Evolutionary conservation across 1,140 invertebrate species (phyloP), one percentile per base, ranked within the genome.

Genomic region (honey bee (Apis mellifera)): DNA sequence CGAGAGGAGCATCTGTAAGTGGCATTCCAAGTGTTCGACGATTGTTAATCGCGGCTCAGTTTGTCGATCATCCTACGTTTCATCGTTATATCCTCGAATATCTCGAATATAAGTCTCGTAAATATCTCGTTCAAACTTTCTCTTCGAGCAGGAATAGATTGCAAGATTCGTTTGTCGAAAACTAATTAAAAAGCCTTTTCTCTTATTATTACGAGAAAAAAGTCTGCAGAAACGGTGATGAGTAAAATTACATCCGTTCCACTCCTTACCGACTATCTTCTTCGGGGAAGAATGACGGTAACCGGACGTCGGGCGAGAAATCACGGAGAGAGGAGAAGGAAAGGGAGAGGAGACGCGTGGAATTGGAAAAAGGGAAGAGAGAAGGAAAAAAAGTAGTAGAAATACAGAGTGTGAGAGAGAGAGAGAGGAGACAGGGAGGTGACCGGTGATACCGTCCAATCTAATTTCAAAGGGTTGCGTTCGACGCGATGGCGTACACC

Each of bases 381-480:
- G 69, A 54, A 59, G 32, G n/a, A n/a, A 26, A 73, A 74, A 60
- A 64, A 42, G 4, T 42, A 80, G 65, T 82, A 64, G 50, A 57
- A 52, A 65, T 68, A 86, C 76, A 86, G 13, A 17, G 1, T 81
- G 77, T 74, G 26, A 57, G 4, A 65, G 65, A 32, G n/a, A 76
- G 68, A n/a, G 64, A 17, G 54, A 65, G 62, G 55, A 83, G 75
- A 85, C n/a, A n/a, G n/a, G n/a, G 3, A 11, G 13, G 84, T 87
- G 78, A 83, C 70, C 64, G 84, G 72, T 89, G 89, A 90, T 90
- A 89, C 69, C 83, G 75, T 87, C 78, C 87, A 89, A 90, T 91
- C 85, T 90, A 90, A 91, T 91, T 91, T 85, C 87, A 76, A 66
- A 78, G 78, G 68, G 69, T 78, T 85, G 86, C 75, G 72, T 87